A percentile compares a stretch with the other conserved stretches of the same genome.
These are phyloP conservation scores for Nymphalis polychloros DNA, from an alignment of 2,888 invertebrate genomes.

Conservation along the genomic window DNA sequence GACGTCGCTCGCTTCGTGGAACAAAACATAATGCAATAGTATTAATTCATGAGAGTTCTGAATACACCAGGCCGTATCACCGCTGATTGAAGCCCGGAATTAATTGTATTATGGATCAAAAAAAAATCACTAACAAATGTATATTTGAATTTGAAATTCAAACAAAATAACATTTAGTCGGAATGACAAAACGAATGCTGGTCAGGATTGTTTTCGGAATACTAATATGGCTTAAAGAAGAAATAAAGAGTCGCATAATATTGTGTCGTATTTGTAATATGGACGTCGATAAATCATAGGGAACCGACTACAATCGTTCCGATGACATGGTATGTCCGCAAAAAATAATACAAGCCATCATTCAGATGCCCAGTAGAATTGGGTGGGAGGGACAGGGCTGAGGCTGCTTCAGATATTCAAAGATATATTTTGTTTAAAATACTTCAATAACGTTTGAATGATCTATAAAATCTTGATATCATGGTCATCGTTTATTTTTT, in stretches of 20 bases:
- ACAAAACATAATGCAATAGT: conserved; percentile 60
- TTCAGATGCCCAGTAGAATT: conserved; percentile 77
- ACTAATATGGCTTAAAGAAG: conserved; percentile 81
- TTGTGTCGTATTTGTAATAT: conserved; percentile 81
- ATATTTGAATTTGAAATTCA: conserved; percentile 72
- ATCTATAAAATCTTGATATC: too few species aligned
- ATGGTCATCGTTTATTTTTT: too few species aligned
- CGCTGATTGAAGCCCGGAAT: conserved; percentile 70
- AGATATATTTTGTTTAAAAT: not conserved
- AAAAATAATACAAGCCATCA: conserved; percentile 79
- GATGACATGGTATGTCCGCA: conserved; percentile 79
- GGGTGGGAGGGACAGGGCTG: conserved; percentile 75
- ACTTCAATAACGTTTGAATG: too few species aligned
- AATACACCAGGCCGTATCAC: conserved; percentile 61
- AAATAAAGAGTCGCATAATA: conserved; percentile 80
- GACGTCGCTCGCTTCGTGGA: conserved; percentile 57
- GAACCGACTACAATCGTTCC: conserved; percentile 79
- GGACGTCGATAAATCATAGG: conserved; percentile 81
- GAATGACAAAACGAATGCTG: conserved; percentile 80
- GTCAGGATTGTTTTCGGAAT: conserved; percentile 78
- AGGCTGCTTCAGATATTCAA: conserved; percentile 9
- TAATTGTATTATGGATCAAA: conserved; percentile 70
- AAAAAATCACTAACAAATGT: conserved; percentile 65
- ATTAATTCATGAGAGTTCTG: conserved; percentile 72
- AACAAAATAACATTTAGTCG: conserved; percentile 81